Percentiles rank a stretch among this genome's conserved stretches.
Evolutionary conservation across 2,888 invertebrate genomes (phyloP).

Genomic region (Zaprionus obscuricornis): DNA sequence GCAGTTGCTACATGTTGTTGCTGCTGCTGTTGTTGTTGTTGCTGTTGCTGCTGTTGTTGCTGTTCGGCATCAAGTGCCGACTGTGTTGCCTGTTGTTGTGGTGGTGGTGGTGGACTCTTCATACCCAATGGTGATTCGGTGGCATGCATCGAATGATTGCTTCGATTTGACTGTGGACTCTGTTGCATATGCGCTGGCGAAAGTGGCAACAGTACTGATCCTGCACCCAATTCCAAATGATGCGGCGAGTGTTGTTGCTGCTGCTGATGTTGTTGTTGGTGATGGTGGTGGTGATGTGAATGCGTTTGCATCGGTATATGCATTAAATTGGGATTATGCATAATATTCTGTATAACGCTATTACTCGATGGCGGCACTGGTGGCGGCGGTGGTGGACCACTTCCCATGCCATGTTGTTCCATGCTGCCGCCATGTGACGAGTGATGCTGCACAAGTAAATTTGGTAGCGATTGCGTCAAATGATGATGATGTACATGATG

Average conservation of each 20-base stretch:
- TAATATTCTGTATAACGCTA: conserved; percentile 78
- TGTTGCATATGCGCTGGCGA: conserved; percentile 68
- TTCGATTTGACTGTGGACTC: conserved; percentile 79
- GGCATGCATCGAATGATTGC: conserved; percentile 69
- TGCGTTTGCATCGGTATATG: conserved; percentile 72
- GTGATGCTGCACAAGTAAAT: conserved; percentile 76
- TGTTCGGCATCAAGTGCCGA: conserved; percentile 63
- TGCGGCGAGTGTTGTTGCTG: conserved; percentile 64
- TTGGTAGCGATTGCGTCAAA: conserved; percentile 71
- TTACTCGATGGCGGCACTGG: conserved; percentile 50
- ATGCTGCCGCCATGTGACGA: conserved; percentile 41
- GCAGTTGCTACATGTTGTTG: conserved; percentile 51
- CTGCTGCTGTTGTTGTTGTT: conserved; percentile 30
- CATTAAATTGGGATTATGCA: conserved; percentile 82
- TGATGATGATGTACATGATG: conserved; percentile 58
- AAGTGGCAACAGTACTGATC: conserved; percentile 59
- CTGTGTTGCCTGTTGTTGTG: conserved; percentile 52
- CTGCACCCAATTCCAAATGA: conserved; percentile 56
- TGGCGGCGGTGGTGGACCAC: conserved; percentile 40
- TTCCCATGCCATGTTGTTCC: conserved; percentile 58
- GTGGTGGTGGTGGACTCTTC: conserved; percentile 62
- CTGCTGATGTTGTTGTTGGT: conserved; percentile 55
- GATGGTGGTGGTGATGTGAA: conserved; percentile 50
- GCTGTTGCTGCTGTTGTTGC: conserved; percentile 50
- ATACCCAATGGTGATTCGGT: conserved; percentile 59